phyloP scores from a whole-genome alignment of 2,888 invertebrate species.

The Prenolepis imparis region DNA sequence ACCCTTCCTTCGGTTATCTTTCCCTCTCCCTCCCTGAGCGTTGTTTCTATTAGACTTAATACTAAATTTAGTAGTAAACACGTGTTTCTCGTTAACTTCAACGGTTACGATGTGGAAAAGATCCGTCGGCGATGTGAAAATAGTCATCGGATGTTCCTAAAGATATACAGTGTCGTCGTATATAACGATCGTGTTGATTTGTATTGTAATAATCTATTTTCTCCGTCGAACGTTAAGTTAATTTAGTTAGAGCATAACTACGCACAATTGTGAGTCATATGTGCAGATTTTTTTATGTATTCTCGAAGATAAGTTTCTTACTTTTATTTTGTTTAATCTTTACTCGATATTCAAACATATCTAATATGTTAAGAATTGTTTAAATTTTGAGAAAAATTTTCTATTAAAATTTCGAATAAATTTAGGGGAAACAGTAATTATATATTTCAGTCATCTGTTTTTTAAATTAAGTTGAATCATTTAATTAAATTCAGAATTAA shows the following conservation, averaged over 20 bases:
- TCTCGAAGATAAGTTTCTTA: neutral
- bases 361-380: neutral
- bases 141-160: conserved; percentile 27
- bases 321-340: conserved; percentile 16
- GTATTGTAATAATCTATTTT: conserved; percentile 1
- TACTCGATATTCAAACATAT: neutral
- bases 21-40: conserved; percentile 50
- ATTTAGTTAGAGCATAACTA: neutral
- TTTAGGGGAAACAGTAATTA: neutral
- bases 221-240: neutral
- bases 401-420: neutral
- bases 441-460: neutral
- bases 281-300: neutral
- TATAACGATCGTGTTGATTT: conserved; percentile 1
- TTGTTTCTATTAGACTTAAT: conserved; percentile 55
- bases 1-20: conserved; percentile 52
- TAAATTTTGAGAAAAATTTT: neutral
- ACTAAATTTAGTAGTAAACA: conserved; percentile 72
- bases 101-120: conserved; percentile 64
- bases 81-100: conserved; percentile 70
- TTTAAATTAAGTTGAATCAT: neutral
- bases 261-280: neutral
- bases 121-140: conserved; percentile 38
- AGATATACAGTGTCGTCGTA: conserved; percentile 27
- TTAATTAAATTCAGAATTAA: conserved; percentile 21